Base-by-base conservation (phyloP, 2,797 vertebrate genomes). In the Nyctalus aviator region DNA sequence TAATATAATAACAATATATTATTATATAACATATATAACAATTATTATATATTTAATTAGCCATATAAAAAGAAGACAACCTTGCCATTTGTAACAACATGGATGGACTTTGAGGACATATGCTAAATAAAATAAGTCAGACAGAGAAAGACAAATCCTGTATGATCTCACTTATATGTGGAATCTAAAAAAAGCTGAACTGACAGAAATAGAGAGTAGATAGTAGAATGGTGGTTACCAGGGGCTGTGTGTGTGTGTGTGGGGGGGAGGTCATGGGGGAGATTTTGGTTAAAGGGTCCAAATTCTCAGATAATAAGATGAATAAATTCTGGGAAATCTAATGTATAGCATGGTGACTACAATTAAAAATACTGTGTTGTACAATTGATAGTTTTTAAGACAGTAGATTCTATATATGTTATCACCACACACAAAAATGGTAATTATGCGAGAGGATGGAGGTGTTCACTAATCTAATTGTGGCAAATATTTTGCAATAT, bases 171-270 rank as follows among this genome's bases (percentile, higher is more conserved):
- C 11, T 21, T 71, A 76, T 18, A 41, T 12, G 32, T 50, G 2
- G 62, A 93, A 77, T 41, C 41, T 84, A 21, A 77, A 62, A 62
- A 77, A 84, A 89, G 77, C 37, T 55, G 59, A 66, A 82, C 57
- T n/a, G 30, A 53, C 48, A 75, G 78, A 82, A 82, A 35, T 23
- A 75, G 23, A 50, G 35, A 82, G 37, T 20, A 75, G 23, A 50
- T 27, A 82, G 37, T 25, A 46, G 46, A 53, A 30, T 7, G 37
- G 57, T 66, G 46, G 23, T 18, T 82, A 44, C 35, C 11, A 25
- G 71, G 30, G 37, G 7, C 5, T 37, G 30, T 8, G 30, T 76
- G 46, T 68, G 3, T 18, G 30, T 3, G 15, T 48, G 48, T 50
- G 48, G 18, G 13, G 13, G 35, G 35, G 17, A 21, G 41, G 20